Conservation (phyloP, 2,888 invertebrate species). For the Maniola hyperantus region DNA sequence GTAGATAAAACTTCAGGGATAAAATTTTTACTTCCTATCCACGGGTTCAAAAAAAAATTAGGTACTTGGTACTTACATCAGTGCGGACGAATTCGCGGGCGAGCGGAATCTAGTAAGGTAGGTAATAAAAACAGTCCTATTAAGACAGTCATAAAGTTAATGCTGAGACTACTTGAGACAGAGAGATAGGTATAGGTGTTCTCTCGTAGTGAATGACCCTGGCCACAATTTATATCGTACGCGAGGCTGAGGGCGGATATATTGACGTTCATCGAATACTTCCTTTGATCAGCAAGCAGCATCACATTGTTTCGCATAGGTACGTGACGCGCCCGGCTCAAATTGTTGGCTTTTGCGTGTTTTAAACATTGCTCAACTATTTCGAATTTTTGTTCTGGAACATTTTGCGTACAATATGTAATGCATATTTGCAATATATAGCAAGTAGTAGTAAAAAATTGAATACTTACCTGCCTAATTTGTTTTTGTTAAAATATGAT, state of each 20-base stretch:
- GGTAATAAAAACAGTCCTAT: neutral
- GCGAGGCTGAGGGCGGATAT: constrained; percentile 18
- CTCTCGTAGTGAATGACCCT: constrained; percentile 11
- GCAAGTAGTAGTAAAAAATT: no score
- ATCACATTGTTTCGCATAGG: constrained; percentile 30
- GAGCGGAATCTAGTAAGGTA: no score
- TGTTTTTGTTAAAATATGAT: no score
- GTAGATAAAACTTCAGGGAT: no score
- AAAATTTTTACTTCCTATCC: no score
- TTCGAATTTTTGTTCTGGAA: constrained; percentile 4
- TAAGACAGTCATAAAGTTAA: no score
- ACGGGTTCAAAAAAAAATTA: no score
- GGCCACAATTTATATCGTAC: constrained; percentile 18
- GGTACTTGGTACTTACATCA: no score
- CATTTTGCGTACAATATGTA: neutral
- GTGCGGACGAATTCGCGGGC: no score
- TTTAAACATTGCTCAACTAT: neutral
- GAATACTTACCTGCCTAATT: no score
- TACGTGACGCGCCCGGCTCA: constrained; percentile 18
- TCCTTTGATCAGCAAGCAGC: constrained; percentile 39
- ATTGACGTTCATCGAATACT: constrained; percentile 34
- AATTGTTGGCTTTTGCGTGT: constrained; percentile 16
- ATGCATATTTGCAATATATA: no score
- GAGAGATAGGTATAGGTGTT: neutral
- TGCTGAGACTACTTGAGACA: neutral